phyloP scores from a whole-genome alignment of 2,797 vertebrate species.

The Ctenopoma multispine region DNA sequence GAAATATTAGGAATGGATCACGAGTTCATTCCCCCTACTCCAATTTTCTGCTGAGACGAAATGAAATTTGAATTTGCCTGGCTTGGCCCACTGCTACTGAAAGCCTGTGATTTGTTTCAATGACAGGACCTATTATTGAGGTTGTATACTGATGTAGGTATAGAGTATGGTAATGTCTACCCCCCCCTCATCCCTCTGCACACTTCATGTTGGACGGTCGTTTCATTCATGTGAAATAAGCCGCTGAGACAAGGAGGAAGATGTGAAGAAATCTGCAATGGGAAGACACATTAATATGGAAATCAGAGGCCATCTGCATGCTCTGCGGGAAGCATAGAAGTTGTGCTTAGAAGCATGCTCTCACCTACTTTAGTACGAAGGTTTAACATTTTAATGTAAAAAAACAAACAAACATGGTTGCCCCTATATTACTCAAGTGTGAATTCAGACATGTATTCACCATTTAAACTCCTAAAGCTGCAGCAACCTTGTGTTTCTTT shows the following conservation, averaged over 20 bases:
- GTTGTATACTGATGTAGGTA: conserved; percentile 76
- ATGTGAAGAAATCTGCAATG: conserved; percentile 47
- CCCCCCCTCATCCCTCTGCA: conserved; percentile 46
- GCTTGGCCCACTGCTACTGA: conserved; percentile 63
- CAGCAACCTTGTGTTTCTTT: conserved; percentile 30
- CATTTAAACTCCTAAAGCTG: conserved; percentile 9
- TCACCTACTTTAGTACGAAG: conserved; percentile 19
- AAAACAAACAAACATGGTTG: not conserved
- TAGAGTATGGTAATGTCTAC: conserved; percentile 77
- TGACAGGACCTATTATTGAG: conserved; percentile 79
- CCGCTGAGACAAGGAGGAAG: conserved; percentile 55
- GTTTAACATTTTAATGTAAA: conserved; percentile 25
- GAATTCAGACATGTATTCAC: not conserved
- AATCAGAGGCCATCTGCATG: conserved; percentile 46
- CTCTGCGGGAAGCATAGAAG: conserved; percentile 5
- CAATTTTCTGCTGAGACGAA: conserved; percentile 72
- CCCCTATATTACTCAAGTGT: conserved; percentile 12
- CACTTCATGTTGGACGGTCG: conserved; percentile 43
- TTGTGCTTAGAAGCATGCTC: conserved; percentile 15
- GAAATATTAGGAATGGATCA: conserved; percentile 81
- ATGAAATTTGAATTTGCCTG: conserved; percentile 79
- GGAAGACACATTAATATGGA: conserved; percentile 68
- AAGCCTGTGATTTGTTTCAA: conserved; percentile 79
- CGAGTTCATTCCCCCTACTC: conserved; percentile 77
- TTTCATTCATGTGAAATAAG: conserved; percentile 66